These are phyloP conservation scores for Zophobas morio DNA, from an alignment of 1,140 invertebrate species.

Conservation along the genomic window DNA sequence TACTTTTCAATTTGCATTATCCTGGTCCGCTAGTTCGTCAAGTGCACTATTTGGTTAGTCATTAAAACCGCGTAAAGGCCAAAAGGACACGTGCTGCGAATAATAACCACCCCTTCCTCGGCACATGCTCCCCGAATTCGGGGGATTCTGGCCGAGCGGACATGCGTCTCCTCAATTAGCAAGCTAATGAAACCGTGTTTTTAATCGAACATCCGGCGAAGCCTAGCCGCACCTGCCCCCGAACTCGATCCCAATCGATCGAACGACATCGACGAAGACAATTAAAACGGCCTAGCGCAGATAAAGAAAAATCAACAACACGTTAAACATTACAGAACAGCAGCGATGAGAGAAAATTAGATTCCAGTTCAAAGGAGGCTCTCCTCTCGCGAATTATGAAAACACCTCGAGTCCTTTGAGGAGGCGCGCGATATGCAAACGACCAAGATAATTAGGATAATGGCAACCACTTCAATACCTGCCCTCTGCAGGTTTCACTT, in stretches of 20 bases:
- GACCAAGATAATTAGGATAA: constrained; percentile 68
- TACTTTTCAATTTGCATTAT: constrained; percentile 24
- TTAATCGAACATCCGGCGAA: background rate
- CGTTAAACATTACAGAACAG: constrained; percentile 61
- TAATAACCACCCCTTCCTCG: constrained; percentile 51
- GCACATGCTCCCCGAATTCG: constrained; percentile 12
- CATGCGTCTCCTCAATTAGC: constrained; percentile 5
- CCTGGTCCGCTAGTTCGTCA: constrained; percentile 46
- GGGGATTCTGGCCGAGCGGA: constrained; percentile 8
- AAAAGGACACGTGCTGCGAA: constrained; percentile 57
- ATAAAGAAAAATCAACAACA: constrained; percentile 66
- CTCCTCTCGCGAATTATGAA: constrained; percentile 66
- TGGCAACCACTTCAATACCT: constrained; percentile 65
- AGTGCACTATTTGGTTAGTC: constrained; percentile 61
- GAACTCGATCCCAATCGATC: constrained; percentile 6
- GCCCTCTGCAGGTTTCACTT: constrained; percentile 50
- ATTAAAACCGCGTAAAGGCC: constrained; percentile 62
- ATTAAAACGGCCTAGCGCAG: constrained; percentile 48
- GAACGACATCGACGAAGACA: constrained; percentile 29
- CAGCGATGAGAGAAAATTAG: constrained; percentile 66
- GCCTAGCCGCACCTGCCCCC: background rate
- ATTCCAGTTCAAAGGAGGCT: constrained; percentile 65
- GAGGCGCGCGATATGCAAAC: constrained; percentile 66
- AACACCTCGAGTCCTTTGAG: constrained; percentile 67
- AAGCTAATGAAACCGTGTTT: constrained; percentile 18